Percentiles rank a stretch among this genome's conserved stretches.
These are phyloP conservation scores for Zaprionus davidi DNA, from an alignment of 1,140 invertebrate genomes.

Conservation along the genomic window DNA sequence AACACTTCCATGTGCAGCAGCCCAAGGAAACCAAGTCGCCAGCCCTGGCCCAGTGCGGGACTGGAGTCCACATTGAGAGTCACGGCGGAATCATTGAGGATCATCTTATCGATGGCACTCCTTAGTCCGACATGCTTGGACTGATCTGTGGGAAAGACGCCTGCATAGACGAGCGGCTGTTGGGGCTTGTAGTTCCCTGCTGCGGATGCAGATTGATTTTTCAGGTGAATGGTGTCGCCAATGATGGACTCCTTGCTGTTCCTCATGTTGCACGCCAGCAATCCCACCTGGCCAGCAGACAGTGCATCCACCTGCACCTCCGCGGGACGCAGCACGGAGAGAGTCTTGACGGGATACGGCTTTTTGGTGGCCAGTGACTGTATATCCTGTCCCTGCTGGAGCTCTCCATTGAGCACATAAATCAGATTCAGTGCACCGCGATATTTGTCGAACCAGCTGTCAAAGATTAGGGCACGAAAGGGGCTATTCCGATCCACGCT, in stretches of 20 bases:
- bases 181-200: slow-evolving; percentile 89
- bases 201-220: slow-evolving; percentile 78
- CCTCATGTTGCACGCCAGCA: slow-evolving; percentile 92
- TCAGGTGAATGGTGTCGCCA: slow-evolving; percentile 92
- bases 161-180: slow-evolving; percentile 97
- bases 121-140: slow-evolving; percentile 90
- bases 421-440: slow-evolving; percentile 93
- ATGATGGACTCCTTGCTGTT: slow-evolving; percentile 91
- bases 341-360: slow-evolving; percentile 91
- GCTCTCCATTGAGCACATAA: slow-evolving; percentile 90
- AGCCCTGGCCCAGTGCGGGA: slow-evolving; percentile 96
- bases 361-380: slow-evolving; percentile 88
- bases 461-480: slow-evolving; percentile 94
- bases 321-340: slow-evolving; percentile 92
- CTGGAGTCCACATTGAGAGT: slow-evolving; percentile 91
- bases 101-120: slow-evolving; percentile 94
- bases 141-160: slow-evolving; percentile 96
- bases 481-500: slow-evolving; percentile 86
- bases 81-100: slow-evolving; percentile 97
- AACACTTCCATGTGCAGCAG: slow-evolving; percentile 98
- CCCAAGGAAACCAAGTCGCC: slow-evolving; percentile 96
- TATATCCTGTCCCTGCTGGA: slow-evolving; percentile 87
- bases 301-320: slow-evolving; percentile 89
- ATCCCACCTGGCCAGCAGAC: slow-evolving; percentile 88
- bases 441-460: slow-evolving; percentile 96